Evolutionary conservation across 1,140 invertebrate genomes (phyloP), one percentile per base, ranked within the genome.

Genomic region (Anastrepha obliqua): DNA sequence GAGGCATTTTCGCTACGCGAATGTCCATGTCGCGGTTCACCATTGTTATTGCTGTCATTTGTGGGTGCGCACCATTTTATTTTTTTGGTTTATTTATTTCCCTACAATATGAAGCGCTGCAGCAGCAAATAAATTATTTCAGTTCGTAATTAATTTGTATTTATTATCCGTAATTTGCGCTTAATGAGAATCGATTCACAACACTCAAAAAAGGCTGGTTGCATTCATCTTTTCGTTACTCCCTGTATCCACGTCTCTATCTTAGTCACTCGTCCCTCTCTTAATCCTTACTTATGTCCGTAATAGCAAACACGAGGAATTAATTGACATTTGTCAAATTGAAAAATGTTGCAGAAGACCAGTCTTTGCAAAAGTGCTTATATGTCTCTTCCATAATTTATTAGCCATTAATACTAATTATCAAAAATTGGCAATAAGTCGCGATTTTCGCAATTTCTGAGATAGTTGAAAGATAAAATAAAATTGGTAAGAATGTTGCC

Each of bases 71-170:
- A 29, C 29, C 29, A 29, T 0, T 0, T 74, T 74, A 7, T 51
- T 81, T 81, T 55, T 29, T 55, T 11, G 51, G 51, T 11, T 29
- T 55, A 55, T 55, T 55, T 55, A 11, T 55, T 29, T 55, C 51
- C 11, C 51, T 8, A 3, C 11, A 55, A 11, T 74, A 42, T 47
- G 42, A 13, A 15, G 4, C 13, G 67, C 13, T 3, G 0, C 15
- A 47, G 2, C 44, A 17, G 39, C 42, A 74, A 74, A 74, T 74
- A 74, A 74, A 81, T 81, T 81, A 81, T 81, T 20, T 81, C 67
- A 74, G 17, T 74, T n/a, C 39, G 67, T 47, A 6, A 44, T 74
- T 44, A 55, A 81, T 81, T 81, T 81, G 74, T 81, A 81, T 81
- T 81, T 55, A 55, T 81, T 81, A 51, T 51, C 47, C 8, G 17